Conservation (phyloP, 1,140 invertebrate genomes). For the Nasonia giraulti region DNA sequence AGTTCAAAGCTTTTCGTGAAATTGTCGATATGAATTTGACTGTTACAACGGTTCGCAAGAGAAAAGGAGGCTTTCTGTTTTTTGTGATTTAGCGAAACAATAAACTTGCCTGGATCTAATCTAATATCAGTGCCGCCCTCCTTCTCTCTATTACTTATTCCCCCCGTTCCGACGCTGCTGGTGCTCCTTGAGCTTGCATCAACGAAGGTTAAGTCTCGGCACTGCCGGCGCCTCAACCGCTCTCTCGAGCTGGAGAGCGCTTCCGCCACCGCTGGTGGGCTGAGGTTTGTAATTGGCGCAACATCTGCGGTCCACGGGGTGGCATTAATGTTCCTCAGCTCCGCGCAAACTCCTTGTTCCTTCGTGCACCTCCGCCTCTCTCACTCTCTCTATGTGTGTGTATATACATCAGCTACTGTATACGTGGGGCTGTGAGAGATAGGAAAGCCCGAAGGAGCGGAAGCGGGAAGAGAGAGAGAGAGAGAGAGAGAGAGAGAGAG, state of each 20-base stretch:
- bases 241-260: neutral
- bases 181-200: conserved; percentile 1
- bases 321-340: conserved; percentile 71
- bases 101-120: conserved; percentile 23
- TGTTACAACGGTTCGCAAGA: too few species aligned
- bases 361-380: neutral
- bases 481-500: neutral
- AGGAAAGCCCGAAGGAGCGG: neutral
- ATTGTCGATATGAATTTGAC: too few species aligned
- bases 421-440: neutral
- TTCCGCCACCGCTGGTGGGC: conserved; percentile 40
- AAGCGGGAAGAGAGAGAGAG: too few species aligned
- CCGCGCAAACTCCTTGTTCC: conserved; percentile 42
- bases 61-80: neutral
- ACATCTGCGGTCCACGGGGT: conserved; percentile 73
- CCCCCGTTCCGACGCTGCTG: conserved; percentile 41
- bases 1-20: too few species aligned
- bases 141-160: conserved; percentile 44
- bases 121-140: neutral
- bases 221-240: neutral
- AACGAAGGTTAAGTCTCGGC: neutral
- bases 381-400: neutral
- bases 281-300: conserved; percentile 74
- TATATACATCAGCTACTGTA: neutral
- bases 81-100: conserved; percentile 15